Conservation (phyloP, 2,113 vertebrate species). For the Lutjanus erythropterus region DNA sequence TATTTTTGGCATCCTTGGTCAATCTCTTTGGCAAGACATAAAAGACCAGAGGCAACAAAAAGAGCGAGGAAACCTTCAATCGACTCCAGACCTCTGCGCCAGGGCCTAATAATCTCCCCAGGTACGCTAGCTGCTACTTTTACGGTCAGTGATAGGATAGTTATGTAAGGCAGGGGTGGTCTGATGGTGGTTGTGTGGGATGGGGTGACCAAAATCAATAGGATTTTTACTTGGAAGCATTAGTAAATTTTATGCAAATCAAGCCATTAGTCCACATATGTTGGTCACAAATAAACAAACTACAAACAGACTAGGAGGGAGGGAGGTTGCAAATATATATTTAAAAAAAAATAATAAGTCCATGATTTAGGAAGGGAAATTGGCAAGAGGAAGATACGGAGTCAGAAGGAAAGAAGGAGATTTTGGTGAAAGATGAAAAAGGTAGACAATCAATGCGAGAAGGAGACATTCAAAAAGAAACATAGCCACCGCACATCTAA, state of each 20-base stretch:
- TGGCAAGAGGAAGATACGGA: neutral
- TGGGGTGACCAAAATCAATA: neutral
- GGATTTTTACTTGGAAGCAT: neutral
- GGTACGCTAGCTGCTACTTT: constrained; percentile 36
- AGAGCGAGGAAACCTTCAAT: constrained; percentile 38
- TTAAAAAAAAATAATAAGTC: neutral
- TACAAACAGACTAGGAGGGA: neutral
- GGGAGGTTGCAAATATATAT: neutral
- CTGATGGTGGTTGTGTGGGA: neutral
- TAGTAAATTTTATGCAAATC: constrained; percentile 24
- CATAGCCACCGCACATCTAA: constrained; percentile 9
- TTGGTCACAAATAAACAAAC: neutral
- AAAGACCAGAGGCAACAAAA: constrained; percentile 47
- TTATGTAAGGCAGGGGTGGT: constrained; percentile 23
- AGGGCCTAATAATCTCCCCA: constrained; percentile 65
- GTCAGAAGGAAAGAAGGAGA: neutral
- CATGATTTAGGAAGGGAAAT: neutral
- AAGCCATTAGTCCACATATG: neutral
- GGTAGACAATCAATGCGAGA: constrained; percentile 4
- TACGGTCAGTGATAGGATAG: constrained; percentile 17
- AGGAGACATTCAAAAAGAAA: constrained; percentile 21
- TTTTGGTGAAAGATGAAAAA: constrained; percentile 11
- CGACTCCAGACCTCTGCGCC: constrained; percentile 35
- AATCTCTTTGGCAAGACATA: constrained; percentile 59
- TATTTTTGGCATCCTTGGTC: constrained; percentile 56